phyloP scores from a whole-genome alignment of 2,113 vertebrate genomes.

The Notarius lentiginosus region DNA sequence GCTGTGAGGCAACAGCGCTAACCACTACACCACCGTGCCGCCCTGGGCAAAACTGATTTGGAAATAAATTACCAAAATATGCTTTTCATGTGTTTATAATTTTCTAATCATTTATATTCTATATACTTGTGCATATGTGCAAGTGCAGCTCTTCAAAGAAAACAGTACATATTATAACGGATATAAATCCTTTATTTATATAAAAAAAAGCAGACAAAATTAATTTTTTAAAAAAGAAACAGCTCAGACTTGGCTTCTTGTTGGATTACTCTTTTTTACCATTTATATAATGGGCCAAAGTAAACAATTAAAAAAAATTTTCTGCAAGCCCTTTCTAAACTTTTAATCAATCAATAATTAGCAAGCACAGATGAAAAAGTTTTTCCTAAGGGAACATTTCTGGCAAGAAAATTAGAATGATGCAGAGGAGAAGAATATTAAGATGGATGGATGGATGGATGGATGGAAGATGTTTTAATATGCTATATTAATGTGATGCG shows the following conservation, averaged over 20 bases:
- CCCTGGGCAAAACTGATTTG: neutral
- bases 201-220: constrained; percentile 62
- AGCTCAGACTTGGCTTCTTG: constrained; percentile 56
- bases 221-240: constrained; percentile 41
- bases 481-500: constrained; percentile 23
- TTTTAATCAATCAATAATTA: constrained; percentile 61
- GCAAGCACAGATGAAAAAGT: constrained; percentile 73
- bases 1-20: no score
- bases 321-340: constrained; percentile 51
- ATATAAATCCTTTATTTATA: constrained; percentile 71
- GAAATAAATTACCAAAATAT: neutral
- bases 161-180: neutral
- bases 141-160: neutral
- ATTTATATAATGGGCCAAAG: constrained; percentile 65
- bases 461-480: neutral
- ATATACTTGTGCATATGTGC: neutral
- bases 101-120: neutral
- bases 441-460: neutral
- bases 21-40: no score
- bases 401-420: neutral
- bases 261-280: constrained; percentile 75
- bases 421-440: neutral
- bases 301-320: constrained; percentile 51
- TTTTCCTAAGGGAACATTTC: neutral
- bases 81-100: neutral